A percentile compares a stretch with the other conserved stretches of the same genome.
These are phyloP conservation scores for Merops nubicus DNA, from an alignment of 2,113 vertebrate genomes.

Conservation along the genomic window DNA sequence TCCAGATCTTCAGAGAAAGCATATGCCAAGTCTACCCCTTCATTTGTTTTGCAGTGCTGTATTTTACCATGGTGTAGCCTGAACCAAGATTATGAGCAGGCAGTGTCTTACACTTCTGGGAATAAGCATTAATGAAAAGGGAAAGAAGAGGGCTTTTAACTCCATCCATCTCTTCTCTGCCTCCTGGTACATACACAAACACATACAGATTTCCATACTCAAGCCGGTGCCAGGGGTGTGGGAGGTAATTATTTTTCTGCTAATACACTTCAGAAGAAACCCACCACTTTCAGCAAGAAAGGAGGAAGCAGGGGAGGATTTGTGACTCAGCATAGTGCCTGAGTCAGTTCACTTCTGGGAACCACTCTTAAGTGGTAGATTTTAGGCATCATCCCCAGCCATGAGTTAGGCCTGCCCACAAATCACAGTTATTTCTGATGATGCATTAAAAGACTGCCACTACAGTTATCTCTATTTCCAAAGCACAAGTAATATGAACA, in stretches of 20 bases:
- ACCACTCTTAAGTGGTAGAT: not conserved
- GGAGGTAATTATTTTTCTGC: slow-evolving; percentile 10
- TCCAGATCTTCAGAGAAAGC: not conserved
- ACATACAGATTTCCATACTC: not conserved
- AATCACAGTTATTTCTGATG: not conserved
- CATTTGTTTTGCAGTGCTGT: not conserved
- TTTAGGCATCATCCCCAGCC: not conserved
- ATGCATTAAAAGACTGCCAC: not conserved
- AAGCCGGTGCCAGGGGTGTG: not conserved
- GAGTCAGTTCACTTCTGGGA: slow-evolving; percentile 47
- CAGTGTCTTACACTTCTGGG: not conserved
- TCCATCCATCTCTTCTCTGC: not conserved
- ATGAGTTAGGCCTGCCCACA: not conserved
- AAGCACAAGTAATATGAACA: not conserved
- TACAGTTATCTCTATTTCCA: not conserved
- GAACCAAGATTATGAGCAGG: not conserved
- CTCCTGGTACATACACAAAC: not conserved
- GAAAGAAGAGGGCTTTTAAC: not conserved
- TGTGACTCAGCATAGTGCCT: slow-evolving; percentile 39
- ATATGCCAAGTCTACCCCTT: not conserved
- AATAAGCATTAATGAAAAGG: not conserved
- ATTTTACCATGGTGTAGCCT: not conserved
- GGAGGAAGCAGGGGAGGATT: slow-evolving; percentile 15
- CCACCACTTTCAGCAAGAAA: not conserved
- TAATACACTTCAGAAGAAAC: slow-evolving; percentile 9